Evolutionary conservation across 2,113 vertebrate genomes (phyloP).

Genomic region (Callospermophilus lateralis): DNA sequence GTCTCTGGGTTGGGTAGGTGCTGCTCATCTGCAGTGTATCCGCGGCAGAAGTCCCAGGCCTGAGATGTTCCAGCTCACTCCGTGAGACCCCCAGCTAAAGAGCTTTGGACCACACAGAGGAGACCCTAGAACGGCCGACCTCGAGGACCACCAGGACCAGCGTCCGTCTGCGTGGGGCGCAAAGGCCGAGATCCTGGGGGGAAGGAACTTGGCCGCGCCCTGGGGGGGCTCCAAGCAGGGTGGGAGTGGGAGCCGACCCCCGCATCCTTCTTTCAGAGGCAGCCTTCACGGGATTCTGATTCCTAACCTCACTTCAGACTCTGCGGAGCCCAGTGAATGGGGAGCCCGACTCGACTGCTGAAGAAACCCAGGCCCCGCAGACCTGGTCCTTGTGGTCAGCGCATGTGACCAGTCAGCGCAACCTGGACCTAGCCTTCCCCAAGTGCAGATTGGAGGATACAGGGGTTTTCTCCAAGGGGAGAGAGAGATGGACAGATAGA

Average conservation of each 20-base stretch:
- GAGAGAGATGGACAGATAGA: too few relatives aligned
- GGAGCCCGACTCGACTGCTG: not conserved
- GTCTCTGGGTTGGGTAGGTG: accelerated
- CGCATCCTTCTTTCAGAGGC: accelerated
- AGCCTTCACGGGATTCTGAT: accelerated
- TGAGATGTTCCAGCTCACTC: not conserved
- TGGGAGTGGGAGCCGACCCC: not conserved
- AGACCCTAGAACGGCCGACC: not conserved
- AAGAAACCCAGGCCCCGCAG: not conserved
- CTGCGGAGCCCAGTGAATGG: not conserved
- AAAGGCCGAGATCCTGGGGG: not conserved
- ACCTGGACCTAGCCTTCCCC: not conserved
- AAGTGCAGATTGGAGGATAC: not conserved
- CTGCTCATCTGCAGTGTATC: accelerated
- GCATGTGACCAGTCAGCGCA: accelerated
- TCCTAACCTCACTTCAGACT: not conserved
- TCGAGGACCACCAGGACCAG: accelerated
- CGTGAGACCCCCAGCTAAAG: not conserved
- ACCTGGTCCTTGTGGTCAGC: not conserved
- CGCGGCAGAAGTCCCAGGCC: not conserved
- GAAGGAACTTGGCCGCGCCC: accelerated
- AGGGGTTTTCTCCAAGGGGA: not conserved
- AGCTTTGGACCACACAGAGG: not conserved
- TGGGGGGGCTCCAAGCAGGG: accelerated
- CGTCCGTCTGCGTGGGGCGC: not conserved